Conservation (phyloP, 2,797 vertebrate species). For the Peromyscus eremicus region DNA sequence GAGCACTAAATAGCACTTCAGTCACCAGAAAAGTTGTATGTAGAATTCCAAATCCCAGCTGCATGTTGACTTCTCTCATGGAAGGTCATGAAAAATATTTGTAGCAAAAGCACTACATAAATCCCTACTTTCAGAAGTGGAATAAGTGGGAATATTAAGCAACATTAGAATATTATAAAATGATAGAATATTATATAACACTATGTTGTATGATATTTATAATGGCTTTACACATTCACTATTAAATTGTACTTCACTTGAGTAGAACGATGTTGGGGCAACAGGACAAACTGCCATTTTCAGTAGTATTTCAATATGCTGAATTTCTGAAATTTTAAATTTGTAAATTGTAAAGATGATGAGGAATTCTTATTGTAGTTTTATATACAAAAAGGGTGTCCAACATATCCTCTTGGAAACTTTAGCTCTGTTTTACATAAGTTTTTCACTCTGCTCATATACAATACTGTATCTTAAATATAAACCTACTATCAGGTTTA, state of each 20-base stretch:
- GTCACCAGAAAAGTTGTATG: background rate
- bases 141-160: background rate
- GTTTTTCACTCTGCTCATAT: conserved; percentile 82
- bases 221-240: conserved; percentile 14
- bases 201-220: background rate
- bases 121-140: background rate
- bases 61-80: conserved; percentile 43
- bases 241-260: conserved; percentile 47
- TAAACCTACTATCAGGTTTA: conserved; percentile 88
- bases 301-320: conserved; percentile 69
- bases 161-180: background rate
- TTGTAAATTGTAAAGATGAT: conserved; percentile 70
- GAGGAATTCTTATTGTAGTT: conserved; percentile 71
- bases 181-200: background rate
- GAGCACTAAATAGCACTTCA: conserved; percentile 12
- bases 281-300: conserved; percentile 59
- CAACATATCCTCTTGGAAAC: conserved; percentile 74
- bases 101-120: conserved; percentile 9
- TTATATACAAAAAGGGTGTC: conserved; percentile 66
- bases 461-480: conserved; percentile 86
- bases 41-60: background rate
- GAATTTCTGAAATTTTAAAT: conserved; percentile 72
- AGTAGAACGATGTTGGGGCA: conserved; percentile 42
- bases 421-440: conserved; percentile 83
- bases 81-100: conserved; percentile 35